Percentiles rank a stretch among this genome's conserved stretches.
These are phyloP conservation scores for Drosophila lowei DNA, from an alignment of 1,140 invertebrate species.

Conservation along the genomic window DNA sequence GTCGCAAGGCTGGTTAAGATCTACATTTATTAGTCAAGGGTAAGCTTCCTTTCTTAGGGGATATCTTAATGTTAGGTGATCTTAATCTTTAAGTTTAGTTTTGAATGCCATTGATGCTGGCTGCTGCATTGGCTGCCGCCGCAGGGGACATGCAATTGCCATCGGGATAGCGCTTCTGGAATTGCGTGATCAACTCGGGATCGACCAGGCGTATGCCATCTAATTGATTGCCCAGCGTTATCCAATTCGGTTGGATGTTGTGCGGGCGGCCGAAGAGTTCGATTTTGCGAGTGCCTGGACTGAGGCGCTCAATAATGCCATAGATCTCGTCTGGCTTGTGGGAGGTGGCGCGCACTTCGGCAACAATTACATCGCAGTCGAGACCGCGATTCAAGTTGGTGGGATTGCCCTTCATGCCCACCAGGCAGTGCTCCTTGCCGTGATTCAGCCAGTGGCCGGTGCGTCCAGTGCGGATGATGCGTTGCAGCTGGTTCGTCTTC, in stretches of 20 bases:
- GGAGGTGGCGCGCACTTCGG: constrained; percentile 97
- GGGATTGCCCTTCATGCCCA: constrained; percentile 98
- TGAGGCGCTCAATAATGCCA: constrained; percentile 93
- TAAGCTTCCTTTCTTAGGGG: too few relatives aligned
- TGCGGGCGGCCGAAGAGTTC: constrained; percentile 98
- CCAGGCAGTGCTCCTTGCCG: constrained; percentile 98
- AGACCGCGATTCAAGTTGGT: constrained; percentile 95
- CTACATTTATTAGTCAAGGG: too few relatives aligned
- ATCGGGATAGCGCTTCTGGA: constrained; percentile 96
- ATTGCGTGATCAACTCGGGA: constrained; percentile 94
- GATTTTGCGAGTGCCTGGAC: constrained; percentile 97
- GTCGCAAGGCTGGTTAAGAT: too few relatives aligned
- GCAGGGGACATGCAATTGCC: constrained; percentile 85
- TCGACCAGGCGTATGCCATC: constrained; percentile 92
- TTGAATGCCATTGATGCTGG: constrained; percentile 58
- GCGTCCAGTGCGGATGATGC: constrained; percentile 97
- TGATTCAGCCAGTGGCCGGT: constrained; percentile 99
- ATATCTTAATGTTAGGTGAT: background rate
- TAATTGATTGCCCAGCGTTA: constrained; percentile 78
- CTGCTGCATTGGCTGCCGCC: constrained; percentile 40
- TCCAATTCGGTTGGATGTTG: constrained; percentile 99
- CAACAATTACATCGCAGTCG: constrained; percentile 99
- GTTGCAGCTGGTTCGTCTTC: constrained; percentile 98
- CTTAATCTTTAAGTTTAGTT: constrained; percentile 44
- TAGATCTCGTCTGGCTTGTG: constrained; percentile 99